These are phyloP conservation scores for Bombus turneri DNA, from an alignment of 1,140 invertebrate species.

Conservation along the genomic window DNA sequence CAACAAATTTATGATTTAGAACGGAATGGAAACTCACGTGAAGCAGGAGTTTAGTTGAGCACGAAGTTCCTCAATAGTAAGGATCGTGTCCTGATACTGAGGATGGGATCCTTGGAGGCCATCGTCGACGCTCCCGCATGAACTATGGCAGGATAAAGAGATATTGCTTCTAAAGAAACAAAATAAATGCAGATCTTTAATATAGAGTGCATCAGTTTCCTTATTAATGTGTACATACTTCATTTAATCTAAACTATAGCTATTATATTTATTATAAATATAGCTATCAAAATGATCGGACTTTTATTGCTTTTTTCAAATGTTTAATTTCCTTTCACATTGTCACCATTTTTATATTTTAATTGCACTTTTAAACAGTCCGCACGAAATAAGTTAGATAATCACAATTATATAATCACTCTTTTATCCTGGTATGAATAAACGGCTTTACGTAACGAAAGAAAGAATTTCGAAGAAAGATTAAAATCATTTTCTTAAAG, in stretches of 20 bases:
- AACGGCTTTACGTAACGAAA: not conserved
- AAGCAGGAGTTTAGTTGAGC: constrained; percentile 89
- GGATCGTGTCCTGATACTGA: constrained; percentile 81
- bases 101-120: constrained; percentile 77
- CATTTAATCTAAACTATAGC: too few species aligned
- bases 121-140: constrained; percentile 73
- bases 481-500: not conserved
- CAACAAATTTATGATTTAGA: too few species aligned
- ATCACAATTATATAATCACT: not conserved
- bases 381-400: not conserved
- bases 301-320: not conserved
- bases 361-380: not conserved
- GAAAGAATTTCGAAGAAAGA: not conserved
- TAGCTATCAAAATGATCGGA: too few species aligned
- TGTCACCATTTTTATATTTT: not conserved
- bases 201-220: not conserved
- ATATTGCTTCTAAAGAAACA: constrained; percentile 76
- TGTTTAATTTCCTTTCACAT: not conserved
- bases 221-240: too few species aligned
- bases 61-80: constrained; percentile 89
- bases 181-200: constrained; percentile 19
- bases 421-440: not conserved
- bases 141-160: constrained; percentile 76
- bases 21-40: constrained; percentile 82
- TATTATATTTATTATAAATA: too few species aligned